Evolutionary conservation across 2,113 vertebrate species (phyloP).

Genomic region (Python bivittatus): DNA sequence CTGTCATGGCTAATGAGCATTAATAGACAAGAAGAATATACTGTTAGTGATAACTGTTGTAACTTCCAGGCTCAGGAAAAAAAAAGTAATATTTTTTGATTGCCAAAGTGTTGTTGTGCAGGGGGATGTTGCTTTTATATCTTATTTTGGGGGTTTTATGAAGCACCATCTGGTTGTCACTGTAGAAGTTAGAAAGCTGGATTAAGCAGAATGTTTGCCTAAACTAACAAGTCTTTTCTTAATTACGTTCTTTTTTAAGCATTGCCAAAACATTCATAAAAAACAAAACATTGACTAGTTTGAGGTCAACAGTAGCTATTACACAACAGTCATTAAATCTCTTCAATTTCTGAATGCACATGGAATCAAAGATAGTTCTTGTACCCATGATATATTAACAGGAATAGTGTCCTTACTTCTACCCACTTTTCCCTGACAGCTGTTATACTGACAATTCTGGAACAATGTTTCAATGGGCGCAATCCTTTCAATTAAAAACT

Average conservation of each 20-base stretch:
- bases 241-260: not conserved
- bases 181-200: not conserved
- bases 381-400: not conserved
- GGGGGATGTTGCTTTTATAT: not conserved
- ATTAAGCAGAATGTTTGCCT: too few species aligned
- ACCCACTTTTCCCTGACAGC: not conserved
- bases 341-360: not conserved
- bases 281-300: not conserved
- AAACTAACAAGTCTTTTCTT: not conserved
- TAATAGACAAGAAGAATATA: not conserved
- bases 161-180: not conserved
- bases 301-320: not conserved
- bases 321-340: not conserved
- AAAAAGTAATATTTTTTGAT: not conserved
- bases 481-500: constrained; percentile 45
- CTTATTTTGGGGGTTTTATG: not conserved
- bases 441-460: constrained; percentile 9
- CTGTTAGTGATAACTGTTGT: not conserved
- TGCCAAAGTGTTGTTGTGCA: not conserved
- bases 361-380: not conserved
- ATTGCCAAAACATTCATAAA: not conserved
- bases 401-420: not conserved
- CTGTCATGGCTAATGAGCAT: not conserved
- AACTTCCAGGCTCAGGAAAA: not conserved
- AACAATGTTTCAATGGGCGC: constrained; percentile 20